Evolutionary conservation across 1,140 invertebrate species (phyloP).

Genomic region (Elymnias hypermnestra): DNA sequence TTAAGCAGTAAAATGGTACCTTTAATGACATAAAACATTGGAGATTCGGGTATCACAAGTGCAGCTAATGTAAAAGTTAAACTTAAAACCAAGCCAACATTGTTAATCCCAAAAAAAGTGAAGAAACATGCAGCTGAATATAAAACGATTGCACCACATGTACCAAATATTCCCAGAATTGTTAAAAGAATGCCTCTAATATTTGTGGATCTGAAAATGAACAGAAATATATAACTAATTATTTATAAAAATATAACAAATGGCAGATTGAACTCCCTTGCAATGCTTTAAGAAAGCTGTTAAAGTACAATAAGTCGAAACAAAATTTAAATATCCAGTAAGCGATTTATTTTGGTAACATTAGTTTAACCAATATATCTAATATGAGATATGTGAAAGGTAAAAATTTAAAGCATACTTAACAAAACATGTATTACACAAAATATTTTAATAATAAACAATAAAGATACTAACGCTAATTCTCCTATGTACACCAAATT

Average conservation of each 20-base stretch:
- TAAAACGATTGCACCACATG: slow-evolving; percentile 4
- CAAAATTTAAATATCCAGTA: no score
- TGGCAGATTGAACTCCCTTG: no score
- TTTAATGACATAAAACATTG: slow-evolving; percentile 30
- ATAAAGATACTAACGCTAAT: slow-evolving; percentile 26
- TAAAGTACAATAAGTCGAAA: no score
- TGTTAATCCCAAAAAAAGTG: slow-evolving; percentile 8
- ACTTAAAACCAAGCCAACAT: slow-evolving; percentile 25
- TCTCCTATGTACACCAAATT: slow-evolving; percentile 27
- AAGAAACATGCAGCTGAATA: slow-evolving; percentile 3
- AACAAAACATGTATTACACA: no score
- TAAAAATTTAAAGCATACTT: no score
- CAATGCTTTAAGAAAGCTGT: no score
- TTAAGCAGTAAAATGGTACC: slow-evolving; percentile 15
- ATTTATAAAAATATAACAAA: no score
- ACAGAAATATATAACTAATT: no score
- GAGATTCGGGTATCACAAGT: slow-evolving; percentile 39
- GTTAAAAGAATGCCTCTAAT: slow-evolving; percentile 21
- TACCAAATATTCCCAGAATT: slow-evolving; percentile 13
- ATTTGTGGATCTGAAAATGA: slow-evolving; percentile 14
- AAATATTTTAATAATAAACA: no score
- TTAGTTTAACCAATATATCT: no score
- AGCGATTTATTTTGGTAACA: no score
- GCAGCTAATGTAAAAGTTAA: slow-evolving; percentile 20
- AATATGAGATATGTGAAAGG: no score